Percentiles rank a stretch among this genome's conserved stretches.
These are phyloP conservation scores for Chondrosia reniformis DNA, from an alignment of 37 sponge, comb jelly and placozoan species.

Conservation along the genomic window DNA sequence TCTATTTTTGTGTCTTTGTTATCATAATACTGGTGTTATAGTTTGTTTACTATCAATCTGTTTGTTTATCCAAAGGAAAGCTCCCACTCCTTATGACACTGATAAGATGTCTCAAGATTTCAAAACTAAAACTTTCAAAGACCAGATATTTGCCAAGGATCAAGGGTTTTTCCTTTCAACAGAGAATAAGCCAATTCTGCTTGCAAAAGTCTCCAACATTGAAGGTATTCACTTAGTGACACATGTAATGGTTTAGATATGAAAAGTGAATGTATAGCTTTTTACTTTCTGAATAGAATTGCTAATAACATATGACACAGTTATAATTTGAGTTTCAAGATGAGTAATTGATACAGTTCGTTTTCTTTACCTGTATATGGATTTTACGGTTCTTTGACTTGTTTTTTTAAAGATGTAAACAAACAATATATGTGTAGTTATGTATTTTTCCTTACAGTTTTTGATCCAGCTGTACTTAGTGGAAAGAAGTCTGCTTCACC, in stretches of 20 bases:
- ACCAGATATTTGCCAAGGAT: constrained; percentile 31
- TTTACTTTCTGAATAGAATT: too few species aligned
- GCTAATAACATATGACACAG: too few species aligned
- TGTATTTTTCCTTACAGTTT: neutral
- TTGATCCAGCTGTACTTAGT: constrained; percentile 12
- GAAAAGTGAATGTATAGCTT: too few species aligned
- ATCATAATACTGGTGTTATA: too few species aligned
- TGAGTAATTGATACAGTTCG: too few species aligned
- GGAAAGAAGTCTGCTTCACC: neutral
- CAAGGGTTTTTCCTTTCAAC: constrained; percentile 27
- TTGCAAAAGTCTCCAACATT: constrained; percentile 17
- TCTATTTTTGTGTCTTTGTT: too few species aligned
- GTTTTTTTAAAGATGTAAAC: neutral
- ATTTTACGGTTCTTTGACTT: too few species aligned
- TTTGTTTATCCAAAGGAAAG: constrained; percentile 29
- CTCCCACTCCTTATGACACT: constrained; percentile 60
- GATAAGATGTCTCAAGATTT: constrained; percentile 50
- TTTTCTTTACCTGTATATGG: too few species aligned
- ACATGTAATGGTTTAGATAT: too few species aligned
- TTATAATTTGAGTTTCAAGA: too few species aligned
- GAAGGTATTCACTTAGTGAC: constrained; percentile 10
- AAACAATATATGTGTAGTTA: neutral
- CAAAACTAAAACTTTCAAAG: constrained; percentile 6
- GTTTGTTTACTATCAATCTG: neutral
- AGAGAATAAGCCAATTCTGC: constrained; percentile 23